A percentile compares a stretch with the other conserved stretches of the same genome.
Evolutionary conservation across 2,113 vertebrate species (phyloP).

Genomic region (Passer domesticus): DNA sequence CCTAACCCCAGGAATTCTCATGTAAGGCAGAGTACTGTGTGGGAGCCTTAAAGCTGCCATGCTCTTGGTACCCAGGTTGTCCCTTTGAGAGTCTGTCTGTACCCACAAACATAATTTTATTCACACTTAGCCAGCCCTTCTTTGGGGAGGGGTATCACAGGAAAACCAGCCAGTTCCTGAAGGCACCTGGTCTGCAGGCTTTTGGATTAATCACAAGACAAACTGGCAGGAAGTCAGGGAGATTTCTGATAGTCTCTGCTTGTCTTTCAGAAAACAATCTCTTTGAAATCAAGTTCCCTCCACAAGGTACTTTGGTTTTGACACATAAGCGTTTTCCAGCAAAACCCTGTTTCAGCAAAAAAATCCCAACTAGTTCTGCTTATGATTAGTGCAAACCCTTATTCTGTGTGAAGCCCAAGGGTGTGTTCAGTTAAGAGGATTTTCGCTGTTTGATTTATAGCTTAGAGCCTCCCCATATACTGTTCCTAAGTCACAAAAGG

Average conservation of each 20-base stretch:
- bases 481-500: constrained; percentile 31
- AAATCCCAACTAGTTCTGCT: not conserved
- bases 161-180: not conserved
- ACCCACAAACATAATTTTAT: not conserved
- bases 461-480: constrained; percentile 17
- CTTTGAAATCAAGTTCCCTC: constrained; percentile 17
- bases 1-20: not conserved
- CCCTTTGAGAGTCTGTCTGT: not conserved
- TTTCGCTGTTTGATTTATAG: constrained; percentile 47
- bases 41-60: not conserved
- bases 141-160: not conserved
- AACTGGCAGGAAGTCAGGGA: not conserved
- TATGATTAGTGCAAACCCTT: constrained; percentile 14
- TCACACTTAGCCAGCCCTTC: not conserved
- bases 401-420: constrained; percentile 43
- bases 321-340: constrained; percentile 32
- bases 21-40: not conserved
- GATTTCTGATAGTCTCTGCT: not conserved
- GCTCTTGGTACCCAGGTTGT: not conserved
- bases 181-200: not conserved
- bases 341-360: constrained; percentile 45
- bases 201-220: not conserved
- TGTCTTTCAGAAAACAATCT: not conserved
- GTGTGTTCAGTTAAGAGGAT: constrained; percentile 44
- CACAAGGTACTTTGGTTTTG: not conserved